These are phyloP conservation scores for Phlogophora meticulosa DNA, from an alignment of 2,888 invertebrate genomes.

Conservation along the genomic window DNA sequence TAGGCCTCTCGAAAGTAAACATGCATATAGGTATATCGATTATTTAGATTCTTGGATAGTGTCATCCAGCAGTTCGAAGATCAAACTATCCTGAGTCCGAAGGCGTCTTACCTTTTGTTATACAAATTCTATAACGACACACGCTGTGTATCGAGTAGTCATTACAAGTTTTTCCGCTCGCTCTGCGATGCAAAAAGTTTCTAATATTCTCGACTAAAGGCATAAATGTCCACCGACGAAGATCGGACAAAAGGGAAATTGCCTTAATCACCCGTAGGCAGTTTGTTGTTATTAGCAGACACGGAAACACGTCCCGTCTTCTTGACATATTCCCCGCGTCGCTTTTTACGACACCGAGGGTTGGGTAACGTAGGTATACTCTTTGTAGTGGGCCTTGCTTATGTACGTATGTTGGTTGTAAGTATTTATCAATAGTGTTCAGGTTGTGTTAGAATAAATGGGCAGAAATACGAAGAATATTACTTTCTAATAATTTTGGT, in stretches of 20 bases:
- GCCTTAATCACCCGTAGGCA: conserved; percentile 48
- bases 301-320: conserved; percentile 37
- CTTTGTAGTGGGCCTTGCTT: too few relatives aligned
- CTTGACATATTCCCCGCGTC: conserved; percentile 34
- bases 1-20: too few relatives aligned
- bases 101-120: not conserved
- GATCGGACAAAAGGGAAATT: conserved; percentile 38
- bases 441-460: too few relatives aligned
- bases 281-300: conserved; percentile 53
- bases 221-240: conserved; percentile 34
- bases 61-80: too few relatives aligned
- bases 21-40: too few relatives aligned
- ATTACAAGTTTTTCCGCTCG: not conserved
- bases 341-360: conserved; percentile 36
- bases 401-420: too few relatives aligned
- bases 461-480: too few relatives aligned
- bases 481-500: too few relatives aligned
- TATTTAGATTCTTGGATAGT: too few relatives aligned
- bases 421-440: too few relatives aligned
- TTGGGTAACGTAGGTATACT: too few relatives aligned
- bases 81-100: too few relatives aligned
- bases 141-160: not conserved
- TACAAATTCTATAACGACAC: not conserved
- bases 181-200: not conserved
- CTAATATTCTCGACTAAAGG: conserved; percentile 7